These are phyloP conservation scores for Tor tambroides DNA, from an alignment of 2,113 vertebrate species.

Conservation along the genomic window DNA sequence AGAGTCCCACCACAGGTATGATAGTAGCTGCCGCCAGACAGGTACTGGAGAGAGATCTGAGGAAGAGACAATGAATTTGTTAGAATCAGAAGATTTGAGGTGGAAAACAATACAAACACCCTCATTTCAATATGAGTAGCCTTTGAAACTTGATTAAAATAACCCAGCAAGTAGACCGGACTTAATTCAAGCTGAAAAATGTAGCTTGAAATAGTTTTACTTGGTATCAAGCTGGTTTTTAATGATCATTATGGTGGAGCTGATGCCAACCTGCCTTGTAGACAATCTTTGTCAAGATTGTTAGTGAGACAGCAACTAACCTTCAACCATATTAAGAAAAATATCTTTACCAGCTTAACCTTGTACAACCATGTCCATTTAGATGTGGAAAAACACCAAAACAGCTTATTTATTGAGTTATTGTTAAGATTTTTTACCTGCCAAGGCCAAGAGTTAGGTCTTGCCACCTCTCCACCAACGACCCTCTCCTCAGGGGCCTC, in stretches of 20 bases:
- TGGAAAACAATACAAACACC: no score
- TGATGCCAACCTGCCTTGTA: not conserved
- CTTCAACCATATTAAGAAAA: not conserved
- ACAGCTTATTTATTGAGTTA: not conserved
- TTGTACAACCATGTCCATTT: not conserved
- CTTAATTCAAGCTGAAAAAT: not conserved
- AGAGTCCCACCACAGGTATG: constrained; percentile 82
- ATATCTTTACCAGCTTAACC: not conserved
- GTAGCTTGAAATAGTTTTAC: not conserved
- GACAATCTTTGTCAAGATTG: not conserved
- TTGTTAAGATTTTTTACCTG: constrained; percentile 76
- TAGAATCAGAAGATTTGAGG: not conserved
- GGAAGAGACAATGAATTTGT: not conserved
- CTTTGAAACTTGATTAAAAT: not conserved
- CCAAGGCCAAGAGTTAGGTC: constrained; percentile 82
- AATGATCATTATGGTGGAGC: not conserved
- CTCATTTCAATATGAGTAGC: not conserved
- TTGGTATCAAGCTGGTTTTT: not conserved
- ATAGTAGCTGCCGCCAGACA: constrained; percentile 63
- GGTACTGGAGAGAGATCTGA: constrained; percentile 83
- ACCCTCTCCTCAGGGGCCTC: constrained; percentile 72
- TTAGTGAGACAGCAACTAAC: not conserved
- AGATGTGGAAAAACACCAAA: no score
- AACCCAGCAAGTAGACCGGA: no score
- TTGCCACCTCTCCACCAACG: constrained; percentile 82